Base-by-base conservation (phyloP, 2,888 invertebrate genomes). In the Epirrhoe tristata region DNA sequence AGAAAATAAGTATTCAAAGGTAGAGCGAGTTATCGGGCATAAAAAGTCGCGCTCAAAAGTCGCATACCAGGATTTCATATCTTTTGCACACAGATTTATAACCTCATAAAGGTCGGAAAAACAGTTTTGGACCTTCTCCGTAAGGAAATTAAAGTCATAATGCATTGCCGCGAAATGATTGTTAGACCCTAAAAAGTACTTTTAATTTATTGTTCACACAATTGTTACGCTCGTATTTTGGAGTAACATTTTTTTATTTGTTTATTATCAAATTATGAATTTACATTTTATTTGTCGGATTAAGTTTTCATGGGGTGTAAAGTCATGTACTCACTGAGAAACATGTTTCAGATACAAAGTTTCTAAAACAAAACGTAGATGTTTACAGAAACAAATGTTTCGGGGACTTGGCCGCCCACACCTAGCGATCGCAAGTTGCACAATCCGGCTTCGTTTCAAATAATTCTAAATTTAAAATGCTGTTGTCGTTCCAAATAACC, bases 101-200 rank as follows among this genome's bases (percentile, higher is more conserved):
- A 48, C 52, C 58, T 52, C 36, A 56, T 62, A 67, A 66, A 70
- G 48, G 61, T 66, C 31, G 61, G 31, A 43, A 66, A 63, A 66
- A 61, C 66, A 69, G 68, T 61, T 70, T 71, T 69, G 62, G 69
- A 70, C 63, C 68, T 72, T 60, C 32, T 50, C 36, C 39, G 10
- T 7, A 31, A 53, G 56, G 53, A 67, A 67, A 67, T 66, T 59
- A 48, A 63, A 58, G 53, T 16, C 48, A 60, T 52, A 70, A 54
- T 73, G 16, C 69, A 61, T 59, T 48, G 14, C 46, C 43, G 12
- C 32, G 10, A 53, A 24, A 54, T 46, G n/a, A 59, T 17, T 51
- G 14, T 52, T 39, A 56, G 32, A 39, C 55, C 51, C 51, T n/a
- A 52, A 63, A 63, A 52, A n/a, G 16, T 48, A 50, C 48, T 54